Evolutionary conservation across 2,797 vertebrate species (phyloP).

Genomic region (Propithecus perrieri): DNA sequence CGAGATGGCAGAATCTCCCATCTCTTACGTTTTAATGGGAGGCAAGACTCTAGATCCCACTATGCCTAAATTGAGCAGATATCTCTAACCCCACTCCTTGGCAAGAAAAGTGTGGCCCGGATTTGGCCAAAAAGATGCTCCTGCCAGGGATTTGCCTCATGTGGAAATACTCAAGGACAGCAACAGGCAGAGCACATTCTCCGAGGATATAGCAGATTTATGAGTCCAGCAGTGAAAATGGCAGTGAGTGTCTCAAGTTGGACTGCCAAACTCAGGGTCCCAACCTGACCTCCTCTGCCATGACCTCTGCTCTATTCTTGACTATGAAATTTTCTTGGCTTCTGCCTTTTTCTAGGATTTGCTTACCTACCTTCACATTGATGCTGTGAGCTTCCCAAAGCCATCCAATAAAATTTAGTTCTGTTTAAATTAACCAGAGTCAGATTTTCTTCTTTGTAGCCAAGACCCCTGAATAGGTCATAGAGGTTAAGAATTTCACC

Average conservation of each 20-base stretch:
- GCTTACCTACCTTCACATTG: constrained; percentile 13
- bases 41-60: background rate
- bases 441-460: constrained; percentile 17
- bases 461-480: background rate
- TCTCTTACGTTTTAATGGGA: background rate
- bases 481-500: constrained; percentile 31
- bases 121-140: background rate
- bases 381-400: constrained; percentile 31
- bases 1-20: background rate
- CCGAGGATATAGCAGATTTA: background rate
- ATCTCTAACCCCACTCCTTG: background rate
- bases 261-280: background rate
- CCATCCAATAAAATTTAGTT: constrained; percentile 53
- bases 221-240: background rate
- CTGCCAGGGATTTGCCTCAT: background rate
- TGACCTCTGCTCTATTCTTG: background rate
- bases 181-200: background rate
- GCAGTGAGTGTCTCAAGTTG: background rate
- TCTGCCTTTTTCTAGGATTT: constrained; percentile 29
- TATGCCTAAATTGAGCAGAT: background rate
- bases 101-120: background rate
- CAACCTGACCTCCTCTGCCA: background rate
- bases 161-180: background rate
- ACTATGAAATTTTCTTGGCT: background rate
- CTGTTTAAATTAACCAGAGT: constrained; percentile 56